Conservation (phyloP, 2,888 invertebrate species). For the Atethmia centrago region DNA sequence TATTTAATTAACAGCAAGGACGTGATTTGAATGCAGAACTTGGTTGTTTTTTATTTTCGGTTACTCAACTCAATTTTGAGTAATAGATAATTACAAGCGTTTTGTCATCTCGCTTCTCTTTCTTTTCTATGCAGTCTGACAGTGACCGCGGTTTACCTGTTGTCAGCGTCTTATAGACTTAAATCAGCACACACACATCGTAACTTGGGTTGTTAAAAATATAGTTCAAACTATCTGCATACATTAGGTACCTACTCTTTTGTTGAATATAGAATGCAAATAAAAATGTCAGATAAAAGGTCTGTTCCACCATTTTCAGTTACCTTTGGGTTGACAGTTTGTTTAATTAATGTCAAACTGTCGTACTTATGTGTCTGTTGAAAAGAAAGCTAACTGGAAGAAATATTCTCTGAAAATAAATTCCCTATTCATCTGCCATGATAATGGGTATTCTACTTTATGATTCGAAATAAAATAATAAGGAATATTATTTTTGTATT, state of each 20-base stretch:
- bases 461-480: background rate
- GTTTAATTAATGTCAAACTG: slow-evolving; percentile 16
- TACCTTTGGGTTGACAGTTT: background rate
- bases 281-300: slow-evolving; percentile 1
- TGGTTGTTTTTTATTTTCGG: too few species aligned
- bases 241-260: slow-evolving; percentile 7
- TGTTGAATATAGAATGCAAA: slow-evolving; percentile 9
- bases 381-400: background rate
- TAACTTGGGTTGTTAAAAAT: background rate
- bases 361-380: background rate
- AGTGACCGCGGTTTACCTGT: too few species aligned
- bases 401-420: background rate
- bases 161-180: background rate
- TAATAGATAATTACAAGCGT: too few species aligned
- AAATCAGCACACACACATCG: background rate
- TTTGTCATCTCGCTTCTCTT: too few species aligned
- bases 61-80: too few species aligned
- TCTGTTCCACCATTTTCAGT: background rate
- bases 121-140: too few species aligned
- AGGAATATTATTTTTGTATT: background rate
- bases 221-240: background rate
- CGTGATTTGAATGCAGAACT: too few species aligned
- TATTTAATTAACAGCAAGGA: too few species aligned
- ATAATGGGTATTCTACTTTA: too few species aligned
- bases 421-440: background rate